Evolutionary conservation across 2,888 invertebrate genomes (phyloP), one percentile per base, ranked within the genome.

Genomic region (Podotricha telesiphe): DNA sequence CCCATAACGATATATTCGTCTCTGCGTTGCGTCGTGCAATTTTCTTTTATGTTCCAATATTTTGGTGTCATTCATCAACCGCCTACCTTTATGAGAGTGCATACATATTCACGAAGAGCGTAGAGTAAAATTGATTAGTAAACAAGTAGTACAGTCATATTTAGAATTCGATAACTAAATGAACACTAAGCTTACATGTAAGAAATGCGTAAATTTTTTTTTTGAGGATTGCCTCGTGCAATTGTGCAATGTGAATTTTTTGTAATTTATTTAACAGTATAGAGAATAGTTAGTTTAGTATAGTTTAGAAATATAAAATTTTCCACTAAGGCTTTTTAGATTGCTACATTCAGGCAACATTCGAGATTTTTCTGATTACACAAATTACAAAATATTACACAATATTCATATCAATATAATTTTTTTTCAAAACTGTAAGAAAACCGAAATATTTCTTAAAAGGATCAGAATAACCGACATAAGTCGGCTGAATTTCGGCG

Each of bases 31-130:
- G 62, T 62, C 62, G 48, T 48, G 17, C 48, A 48, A 62, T 62
- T 62, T 50, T 62, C 62, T 62, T 62, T 62, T 62, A 62, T 48
- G 19, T 20, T 6, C 20, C 42, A 58, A 58, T 42, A 42, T 42
- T 59, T 59, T 45, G 45, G 22, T 50, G 62, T 48, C 62, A 20
- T 62, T 19, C 34, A 62, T 62, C 47, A 62, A 37, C 19, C 7
- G 48, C 48, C 48, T 62, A 62, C 28, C 48, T 47, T 62, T 48
- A 62, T 62, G 62, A 61, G 47, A 48, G 20, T 19, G 11, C 3
- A 15, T 59, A 13, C 3, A 15, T 59, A 13, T 40, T 58, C 20
- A 42, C 20, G 20, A 20, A 42, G 15, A 28, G 0, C 17, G 61
- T 47, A 47, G 2, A 61, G n/a, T 8, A 61, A 45, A 45, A 47